A percentile compares a stretch with the other conserved stretches of the same genome.
Conservation (phyloP, 1,140 invertebrate genomes). For the Penaeus japonicus region DNA sequence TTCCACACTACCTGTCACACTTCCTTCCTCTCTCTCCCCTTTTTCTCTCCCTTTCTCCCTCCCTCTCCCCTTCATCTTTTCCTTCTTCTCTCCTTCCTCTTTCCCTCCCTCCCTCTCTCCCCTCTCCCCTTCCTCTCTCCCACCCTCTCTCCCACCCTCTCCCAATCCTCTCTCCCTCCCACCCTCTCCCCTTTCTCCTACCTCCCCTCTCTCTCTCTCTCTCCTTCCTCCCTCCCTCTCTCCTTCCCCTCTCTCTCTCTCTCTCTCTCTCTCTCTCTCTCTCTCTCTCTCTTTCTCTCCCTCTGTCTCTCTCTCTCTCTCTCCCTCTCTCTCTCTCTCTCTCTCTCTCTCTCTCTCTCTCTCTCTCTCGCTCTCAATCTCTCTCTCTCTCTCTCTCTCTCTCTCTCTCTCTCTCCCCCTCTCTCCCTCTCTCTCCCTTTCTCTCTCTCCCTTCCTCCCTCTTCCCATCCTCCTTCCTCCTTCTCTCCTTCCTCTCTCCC, state of each 20-base stretch:
- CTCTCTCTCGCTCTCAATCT: background rate
- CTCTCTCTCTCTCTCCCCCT: background rate
- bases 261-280: background rate
- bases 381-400: too few relatives aligned
- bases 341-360: conserved; percentile 16
- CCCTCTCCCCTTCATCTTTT: background rate
- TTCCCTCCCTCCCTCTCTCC: background rate
- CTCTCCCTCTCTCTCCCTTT: too few relatives aligned
- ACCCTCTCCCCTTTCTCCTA: background rate
- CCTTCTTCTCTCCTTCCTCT: background rate
- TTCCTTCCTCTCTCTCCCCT: too few relatives aligned
- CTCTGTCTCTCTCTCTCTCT: background rate
- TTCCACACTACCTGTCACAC: too few relatives aligned
- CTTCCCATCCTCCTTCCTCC: too few relatives aligned
- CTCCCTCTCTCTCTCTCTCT: background rate
- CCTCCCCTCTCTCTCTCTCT: background rate
- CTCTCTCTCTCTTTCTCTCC: background rate
- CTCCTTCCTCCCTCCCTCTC: too few relatives aligned
- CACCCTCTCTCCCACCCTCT: background rate
- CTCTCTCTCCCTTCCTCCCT: too few relatives aligned
- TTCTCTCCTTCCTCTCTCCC: too few relatives aligned
- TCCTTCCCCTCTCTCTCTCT: background rate
- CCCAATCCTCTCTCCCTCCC: background rate
- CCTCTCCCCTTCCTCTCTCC: background rate
- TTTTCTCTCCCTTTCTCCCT: background rate